phyloP scores from a whole-genome alignment of 1,140 invertebrate genomes.

The Elymnias hypermnestra region DNA sequence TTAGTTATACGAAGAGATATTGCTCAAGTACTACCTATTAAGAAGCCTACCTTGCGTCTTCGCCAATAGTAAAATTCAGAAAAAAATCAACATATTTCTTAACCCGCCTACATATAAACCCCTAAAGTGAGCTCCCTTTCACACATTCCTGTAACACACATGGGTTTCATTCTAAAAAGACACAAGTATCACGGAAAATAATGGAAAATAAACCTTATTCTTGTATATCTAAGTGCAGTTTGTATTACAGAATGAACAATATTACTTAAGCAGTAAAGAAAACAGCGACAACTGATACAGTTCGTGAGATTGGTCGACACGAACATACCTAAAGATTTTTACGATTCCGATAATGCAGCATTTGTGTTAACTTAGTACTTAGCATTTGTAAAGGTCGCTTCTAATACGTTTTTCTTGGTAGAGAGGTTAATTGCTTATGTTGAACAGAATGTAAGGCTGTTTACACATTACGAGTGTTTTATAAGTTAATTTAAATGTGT shows the following conservation, averaged over 20 bases:
- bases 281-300: constrained; percentile 19
- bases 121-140: constrained; percentile 28
- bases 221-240: neutral
- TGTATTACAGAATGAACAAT: neutral
- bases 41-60: constrained; percentile 26
- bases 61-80: constrained; percentile 36
- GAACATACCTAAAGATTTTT: constrained; percentile 27
- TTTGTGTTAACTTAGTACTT: constrained; percentile 4
- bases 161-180: constrained; percentile 5
- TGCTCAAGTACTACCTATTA: neutral
- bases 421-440: constrained; percentile 4
- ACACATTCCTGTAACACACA: constrained; percentile 32
- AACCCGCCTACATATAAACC: constrained; percentile 35
- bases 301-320: constrained; percentile 22
- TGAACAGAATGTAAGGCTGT: neutral
- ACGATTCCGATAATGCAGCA: constrained; percentile 13
- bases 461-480: neutral
- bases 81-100: constrained; percentile 36
- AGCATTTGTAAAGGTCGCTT: constrained; percentile 3
- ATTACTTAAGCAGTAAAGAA: neutral
- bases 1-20: no score
- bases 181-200: constrained; percentile 3
- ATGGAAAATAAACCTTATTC: constrained; percentile 1
- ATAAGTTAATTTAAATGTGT: no score
- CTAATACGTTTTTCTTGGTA: neutral